These are phyloP conservation scores for Ctenomys sociabilis DNA, from an alignment of 2,113 vertebrate genomes.

Conservation along the genomic window DNA sequence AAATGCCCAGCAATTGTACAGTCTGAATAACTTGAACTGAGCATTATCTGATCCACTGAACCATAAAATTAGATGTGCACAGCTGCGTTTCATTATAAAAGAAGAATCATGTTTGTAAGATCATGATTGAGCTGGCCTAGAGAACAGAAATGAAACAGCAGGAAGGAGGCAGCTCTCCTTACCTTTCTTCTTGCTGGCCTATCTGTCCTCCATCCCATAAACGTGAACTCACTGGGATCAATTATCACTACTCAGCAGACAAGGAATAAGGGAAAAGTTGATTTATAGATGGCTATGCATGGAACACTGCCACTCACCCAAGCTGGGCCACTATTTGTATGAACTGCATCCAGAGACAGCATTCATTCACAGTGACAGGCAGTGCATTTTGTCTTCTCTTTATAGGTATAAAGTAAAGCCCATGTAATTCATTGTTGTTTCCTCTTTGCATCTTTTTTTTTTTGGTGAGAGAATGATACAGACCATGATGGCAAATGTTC, in stretches of 20 bases:
- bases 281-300: background rate
- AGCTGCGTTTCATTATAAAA: conserved; percentile 49
- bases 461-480: background rate
- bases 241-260: background rate
- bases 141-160: conserved; percentile 2
- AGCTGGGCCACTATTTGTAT: background rate
- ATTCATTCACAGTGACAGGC: background rate
- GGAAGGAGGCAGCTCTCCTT: background rate
- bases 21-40: conserved; percentile 50
- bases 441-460: background rate
- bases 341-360: background rate
- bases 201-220: background rate
- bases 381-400: background rate
- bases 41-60: conserved; percentile 52
- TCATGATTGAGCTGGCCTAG: background rate
- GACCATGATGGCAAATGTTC: background rate
- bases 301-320: background rate
- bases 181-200: background rate
- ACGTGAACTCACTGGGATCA: background rate
- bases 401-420: background rate
- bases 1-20: conserved; percentile 13
- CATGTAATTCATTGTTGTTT: background rate
- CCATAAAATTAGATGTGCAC: conserved; percentile 38
- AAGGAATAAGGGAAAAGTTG: background rate
- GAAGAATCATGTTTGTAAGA: conserved; percentile 38